Base-by-base conservation (phyloP, 2,113 vertebrate genomes). In the Alaudala cheleensis region DNA sequence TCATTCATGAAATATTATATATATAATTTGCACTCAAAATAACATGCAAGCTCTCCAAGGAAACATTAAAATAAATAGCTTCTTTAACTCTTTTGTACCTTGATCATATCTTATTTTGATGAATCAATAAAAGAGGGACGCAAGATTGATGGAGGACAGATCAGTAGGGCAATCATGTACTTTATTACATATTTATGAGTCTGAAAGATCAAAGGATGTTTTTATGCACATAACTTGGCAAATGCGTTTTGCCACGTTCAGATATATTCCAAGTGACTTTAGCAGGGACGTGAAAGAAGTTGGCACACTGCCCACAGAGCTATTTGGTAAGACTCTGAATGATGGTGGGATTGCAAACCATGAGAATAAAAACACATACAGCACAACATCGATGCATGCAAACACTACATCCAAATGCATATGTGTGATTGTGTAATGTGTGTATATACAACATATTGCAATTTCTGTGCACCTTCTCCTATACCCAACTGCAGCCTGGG, bases 131-230 rank as follows among this genome's bases (percentile, higher is more conserved):
- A 98, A 97, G 92, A 76, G 79, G 91, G 95, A 97, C 31, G 37
- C 88, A 97, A 98, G 98, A 98, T 98, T 97, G 97, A 98, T 98
- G 97, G 95, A 92, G 95, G 96, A 97, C 93, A 97, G 97, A 98
- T 98, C 98, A 98, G 95, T 72, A 96, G 97, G 98, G 96, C 97
- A 97, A 97, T 97, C 94, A 95, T 97, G 94, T 97, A 97, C 96
- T 98, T 98, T 98, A 98, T 98, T 98, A 98, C 94, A 96, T 98
- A 98, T 98, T 98, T 98, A 98, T 98, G 98, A 97, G 96, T 96
- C 96, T 96, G 97, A 97, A 98, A 98, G 98, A 98, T 98, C 98
- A 98, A 98, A 98, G 98, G 97, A 97, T 97, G 97, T 97, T 98
- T 98, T 98, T 97, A 97, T 97, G 98, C 97, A 97, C 96, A 96